Base-by-base conservation (phyloP, 2,797 vertebrate species). In the Glossophaga mutica region DNA sequence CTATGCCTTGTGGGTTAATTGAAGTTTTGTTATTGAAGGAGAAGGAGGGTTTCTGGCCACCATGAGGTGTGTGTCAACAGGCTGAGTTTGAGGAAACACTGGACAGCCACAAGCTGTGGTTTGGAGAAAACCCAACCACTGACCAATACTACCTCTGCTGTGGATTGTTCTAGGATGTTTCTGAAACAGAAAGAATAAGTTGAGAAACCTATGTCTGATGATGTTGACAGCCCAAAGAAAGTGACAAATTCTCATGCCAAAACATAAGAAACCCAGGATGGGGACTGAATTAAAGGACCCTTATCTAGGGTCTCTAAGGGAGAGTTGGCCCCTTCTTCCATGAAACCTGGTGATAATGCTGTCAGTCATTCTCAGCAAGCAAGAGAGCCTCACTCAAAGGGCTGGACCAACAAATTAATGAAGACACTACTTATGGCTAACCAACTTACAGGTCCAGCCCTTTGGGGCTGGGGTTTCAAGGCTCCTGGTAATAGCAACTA, bases 11-110 rank as follows among this genome's bases (percentile, higher is more conserved):
- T 37, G 42, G 26, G 37, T 48, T 55, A 8, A 24, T 7, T 50
- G 50, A 44, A 8, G 29, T 42, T 19, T 68, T 55, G 21, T 9
- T 37, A 34, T 2, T 44, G 37, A 34, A 16, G 18, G 19, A 11
- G 24, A 59, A 11, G 0, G 12, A 8, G 12, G 3, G 9, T 4
- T 2, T 32, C 57, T 52, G 46, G 5, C 3, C 8, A 29, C 16
- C 15, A 3, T 2, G 1, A 6, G 2, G 0, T 29, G 8, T 57
- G 37, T 46, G 9, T 46, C 26, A 21, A 12, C 0, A 3, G 7
- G 2, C 22, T 2, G 5, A 15, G 9, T n/a, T 22, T 39, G 22
- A 19, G n/a, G 12, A 48, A n/a, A 44, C 1, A 37, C 32, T 2
- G 16, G 34, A 37, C 15, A 71, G 14, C 19, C 68, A 46, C 1